Evolutionary conservation across 2,797 vertebrate genomes (phyloP), one percentile per base, ranked within the genome.

Genomic region (Hypotaenidia okinawae): DNA sequence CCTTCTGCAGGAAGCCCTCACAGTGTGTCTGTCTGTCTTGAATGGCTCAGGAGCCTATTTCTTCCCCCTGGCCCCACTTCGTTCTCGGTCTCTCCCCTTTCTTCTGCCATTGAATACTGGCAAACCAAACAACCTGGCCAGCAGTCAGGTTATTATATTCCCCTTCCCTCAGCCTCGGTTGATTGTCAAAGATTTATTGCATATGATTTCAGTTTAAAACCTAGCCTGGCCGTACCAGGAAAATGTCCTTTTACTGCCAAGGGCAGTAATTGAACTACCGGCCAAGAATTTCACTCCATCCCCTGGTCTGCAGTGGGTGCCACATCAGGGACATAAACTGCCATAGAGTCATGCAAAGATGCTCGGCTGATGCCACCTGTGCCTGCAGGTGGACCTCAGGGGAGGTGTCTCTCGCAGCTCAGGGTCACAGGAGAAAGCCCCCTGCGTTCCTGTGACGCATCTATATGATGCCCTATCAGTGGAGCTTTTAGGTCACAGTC

Each of bases 1-100:
- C 82, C 92, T 95, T 84, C 84, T 90, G 41, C 59, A 87, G 87
- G 92, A 94, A 93, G 75, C 18, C 24, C 70, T 94, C 88, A 52
- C 89, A 87, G 68, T 89, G 47, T 51, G 79, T 82, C 90, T 90
- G 66, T 70, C 52, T 75, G 37, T 55, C 91, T 63, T 91, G 68
- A 92, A 93, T 94, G 83, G 69, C 75, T 59, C 66, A 54, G 37
- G 47, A 92, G 55, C 54, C 51, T 45, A 4, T 66, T 84, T 37
- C 5, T 0, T 37, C 2, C 11, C 8, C 39, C 11, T n/a, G n/a
- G n/a, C 10, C 39, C 10, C 10, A 10, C 21, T 84, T 87, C 19
- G 1, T 96, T 89, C 81, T 70, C 72, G 70, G 77, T 62, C 45
- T 90, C 63, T 84, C 13, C 64, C 68, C 39, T 87, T 91, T 96